Evolutionary conservation across 2,797 vertebrate species (phyloP).

Genomic region (Gastrophryne carolinensis): DNA sequence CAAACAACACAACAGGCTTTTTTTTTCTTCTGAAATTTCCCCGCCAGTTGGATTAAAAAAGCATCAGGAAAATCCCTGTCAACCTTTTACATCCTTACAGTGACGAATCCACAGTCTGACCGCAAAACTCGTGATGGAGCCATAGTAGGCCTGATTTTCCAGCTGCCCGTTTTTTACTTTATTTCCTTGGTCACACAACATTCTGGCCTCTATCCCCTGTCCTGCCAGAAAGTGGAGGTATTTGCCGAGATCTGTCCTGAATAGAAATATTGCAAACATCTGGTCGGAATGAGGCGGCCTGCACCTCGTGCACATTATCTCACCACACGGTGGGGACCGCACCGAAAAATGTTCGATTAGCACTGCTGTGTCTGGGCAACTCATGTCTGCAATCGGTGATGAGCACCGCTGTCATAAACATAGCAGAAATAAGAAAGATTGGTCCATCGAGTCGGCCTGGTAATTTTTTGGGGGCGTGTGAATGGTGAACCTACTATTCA

Average conservation of each 20-base stretch:
- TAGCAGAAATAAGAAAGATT: too few relatives aligned
- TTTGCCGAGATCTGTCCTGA: not conserved
- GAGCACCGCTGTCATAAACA: too few relatives aligned
- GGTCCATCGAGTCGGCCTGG: too few relatives aligned
- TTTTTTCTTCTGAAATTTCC: conserved; percentile 27
- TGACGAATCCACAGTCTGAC: conserved; percentile 33
- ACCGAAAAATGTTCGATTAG: not conserved
- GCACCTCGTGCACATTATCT: not conserved
- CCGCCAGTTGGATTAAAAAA: conserved; percentile 29
- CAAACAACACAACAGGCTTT: conserved; percentile 45
- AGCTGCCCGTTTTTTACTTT: not conserved
- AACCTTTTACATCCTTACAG: conserved; percentile 36
- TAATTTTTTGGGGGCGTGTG: too few relatives aligned
- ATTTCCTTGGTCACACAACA: conserved; percentile 27
- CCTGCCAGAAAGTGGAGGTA: not conserved
- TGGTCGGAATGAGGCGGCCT: not conserved
- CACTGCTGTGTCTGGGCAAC: not conserved
- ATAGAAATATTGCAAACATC: conserved; percentile 16
- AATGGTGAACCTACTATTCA: too few relatives aligned
- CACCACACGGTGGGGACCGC: not conserved
- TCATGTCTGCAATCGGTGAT: too few relatives aligned
- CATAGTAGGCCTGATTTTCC: conserved; percentile 3
- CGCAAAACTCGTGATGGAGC: conserved; percentile 2
- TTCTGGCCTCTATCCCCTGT: too few relatives aligned
- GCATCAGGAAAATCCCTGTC: conserved; percentile 17